Percentiles rank a stretch among this genome's conserved stretches.
phyloP scores from a whole-genome alignment of 2,797 vertebrate genomes.

The Avahi laniger region DNA sequence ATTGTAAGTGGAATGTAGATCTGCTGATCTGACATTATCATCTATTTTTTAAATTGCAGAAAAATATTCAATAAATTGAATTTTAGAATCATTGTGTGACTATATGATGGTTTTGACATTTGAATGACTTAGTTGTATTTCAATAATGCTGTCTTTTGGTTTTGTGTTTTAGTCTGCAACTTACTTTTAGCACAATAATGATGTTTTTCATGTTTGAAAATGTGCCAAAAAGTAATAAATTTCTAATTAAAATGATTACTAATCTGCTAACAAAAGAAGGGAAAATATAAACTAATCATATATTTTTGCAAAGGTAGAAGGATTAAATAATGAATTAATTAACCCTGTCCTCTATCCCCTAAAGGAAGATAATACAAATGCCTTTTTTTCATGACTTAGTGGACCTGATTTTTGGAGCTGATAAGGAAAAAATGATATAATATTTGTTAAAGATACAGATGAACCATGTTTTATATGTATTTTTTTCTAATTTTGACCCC shows the following conservation, averaged over 20 bases:
- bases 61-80: conserved; percentile 22
- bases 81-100: not conserved
- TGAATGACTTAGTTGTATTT: conserved; percentile 1
- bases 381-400: not conserved
- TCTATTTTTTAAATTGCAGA: not conserved
- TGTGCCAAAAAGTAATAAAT: not conserved
- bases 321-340: not conserved
- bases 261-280: not conserved
- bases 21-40: not conserved
- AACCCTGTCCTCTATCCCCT: not conserved
- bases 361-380: not conserved
- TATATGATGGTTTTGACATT: not conserved
- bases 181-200: not conserved
- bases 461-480: not conserved
- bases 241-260: conserved; percentile 26
- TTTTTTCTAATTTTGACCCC: not conserved
- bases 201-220: conserved; percentile 31
- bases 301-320: not conserved
- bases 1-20: not conserved
- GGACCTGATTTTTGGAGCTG: not conserved
- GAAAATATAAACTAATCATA: not conserved
- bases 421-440: not conserved
- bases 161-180: not conserved
- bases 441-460: not conserved
- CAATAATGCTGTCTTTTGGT: not conserved